These are phyloP conservation scores for Cheirogaleus medius DNA, from an alignment of 2,113 vertebrate genomes.

Conservation along the genomic window DNA sequence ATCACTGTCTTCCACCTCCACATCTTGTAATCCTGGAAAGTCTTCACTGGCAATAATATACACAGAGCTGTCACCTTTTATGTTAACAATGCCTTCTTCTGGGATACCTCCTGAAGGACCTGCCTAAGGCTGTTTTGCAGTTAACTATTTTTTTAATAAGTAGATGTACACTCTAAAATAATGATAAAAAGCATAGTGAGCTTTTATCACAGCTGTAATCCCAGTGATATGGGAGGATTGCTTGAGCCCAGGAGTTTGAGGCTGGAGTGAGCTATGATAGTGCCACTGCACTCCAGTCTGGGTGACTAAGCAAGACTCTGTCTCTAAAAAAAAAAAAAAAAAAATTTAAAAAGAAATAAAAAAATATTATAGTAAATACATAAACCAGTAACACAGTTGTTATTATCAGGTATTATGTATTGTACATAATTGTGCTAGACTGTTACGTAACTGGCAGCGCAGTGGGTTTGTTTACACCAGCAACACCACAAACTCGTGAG, in stretches of 20 bases:
- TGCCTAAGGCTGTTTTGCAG: background rate
- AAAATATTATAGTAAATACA: background rate
- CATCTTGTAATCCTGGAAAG: background rate
- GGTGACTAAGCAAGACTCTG: too few species aligned
- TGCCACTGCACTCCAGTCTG: too few species aligned
- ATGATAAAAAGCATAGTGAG: background rate
- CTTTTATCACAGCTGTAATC: too few species aligned
- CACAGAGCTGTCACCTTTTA: background rate
- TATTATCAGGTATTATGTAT: background rate
- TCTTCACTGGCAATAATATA: background rate
- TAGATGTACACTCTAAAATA: background rate
- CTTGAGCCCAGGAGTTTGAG: too few species aligned
- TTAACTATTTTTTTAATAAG: background rate
- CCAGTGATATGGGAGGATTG: too few species aligned
- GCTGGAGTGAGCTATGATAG: too few species aligned
- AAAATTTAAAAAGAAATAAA: too few species aligned
- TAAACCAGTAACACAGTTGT: background rate
- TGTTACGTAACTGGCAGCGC: background rate
- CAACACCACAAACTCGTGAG: background rate
- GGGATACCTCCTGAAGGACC: background rate
- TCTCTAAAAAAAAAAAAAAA: too few species aligned
- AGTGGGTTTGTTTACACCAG: background rate
- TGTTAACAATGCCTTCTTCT: background rate
- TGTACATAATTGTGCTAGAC: background rate
- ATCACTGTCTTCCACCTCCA: background rate